These are phyloP conservation scores for Myotis lucifugus DNA, from an alignment of 2,113 vertebrate genomes.

Conservation along the genomic window DNA sequence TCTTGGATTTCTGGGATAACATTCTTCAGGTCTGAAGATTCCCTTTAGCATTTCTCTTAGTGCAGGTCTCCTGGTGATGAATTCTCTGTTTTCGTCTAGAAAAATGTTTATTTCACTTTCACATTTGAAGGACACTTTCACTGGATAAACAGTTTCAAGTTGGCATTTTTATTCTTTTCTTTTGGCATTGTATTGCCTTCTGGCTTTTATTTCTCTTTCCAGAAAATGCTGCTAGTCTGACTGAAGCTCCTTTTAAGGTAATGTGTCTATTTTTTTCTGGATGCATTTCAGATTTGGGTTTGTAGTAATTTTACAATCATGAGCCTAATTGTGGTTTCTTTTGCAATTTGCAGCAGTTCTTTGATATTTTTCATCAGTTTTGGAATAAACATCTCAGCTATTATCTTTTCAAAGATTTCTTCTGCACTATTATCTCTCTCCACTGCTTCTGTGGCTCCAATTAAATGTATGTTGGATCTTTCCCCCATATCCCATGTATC, in stretches of 20 bases:
- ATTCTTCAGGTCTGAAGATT: neutral
- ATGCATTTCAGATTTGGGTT: neutral
- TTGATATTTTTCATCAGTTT: neutral
- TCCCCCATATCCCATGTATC: neutral
- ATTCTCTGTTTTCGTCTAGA: neutral
- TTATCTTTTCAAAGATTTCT: neutral
- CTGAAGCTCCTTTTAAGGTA: neutral
- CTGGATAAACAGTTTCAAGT: neutral
- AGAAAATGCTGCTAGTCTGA: neutral
- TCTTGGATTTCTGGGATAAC: neutral
- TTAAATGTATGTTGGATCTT: neutral
- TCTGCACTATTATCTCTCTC: neutral
- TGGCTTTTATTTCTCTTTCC: constrained; percentile 22
- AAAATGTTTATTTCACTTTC: constrained; percentile 13
- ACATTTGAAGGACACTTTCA: neutral
- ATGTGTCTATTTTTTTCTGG: neutral
- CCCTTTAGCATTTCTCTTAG: neutral
- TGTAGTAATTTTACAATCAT: neutral
- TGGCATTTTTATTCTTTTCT: neutral
- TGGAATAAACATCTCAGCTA: neutral
- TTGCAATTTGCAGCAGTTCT: neutral
- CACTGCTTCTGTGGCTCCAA: neutral
- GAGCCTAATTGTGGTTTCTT: neutral
- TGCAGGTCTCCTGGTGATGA: neutral
- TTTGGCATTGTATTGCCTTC: neutral